Evolutionary conservation across 2,113 vertebrate species (phyloP), one percentile per base, ranked within the genome.

Genomic region (Gymnobelideus leadbeateri): DNA sequence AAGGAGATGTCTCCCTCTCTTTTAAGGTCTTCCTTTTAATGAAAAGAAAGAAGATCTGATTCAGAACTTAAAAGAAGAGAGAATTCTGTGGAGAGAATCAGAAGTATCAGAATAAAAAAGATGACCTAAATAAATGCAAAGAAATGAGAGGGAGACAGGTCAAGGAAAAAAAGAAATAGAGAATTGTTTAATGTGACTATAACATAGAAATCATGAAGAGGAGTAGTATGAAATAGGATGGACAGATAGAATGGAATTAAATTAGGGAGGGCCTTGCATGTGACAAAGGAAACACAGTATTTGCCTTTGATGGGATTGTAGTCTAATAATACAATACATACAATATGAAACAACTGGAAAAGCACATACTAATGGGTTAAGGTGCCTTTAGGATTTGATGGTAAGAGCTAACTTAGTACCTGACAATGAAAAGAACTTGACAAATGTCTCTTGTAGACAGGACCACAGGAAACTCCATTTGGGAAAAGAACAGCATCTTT

Each of bases 221-320:
- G 12, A 68, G 31, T 68, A 37, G 9, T 16, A 68, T 37, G 1
- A 68, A 57, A 37, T 3, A 37, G 12, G 31, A 37, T 68, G 31
- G 61, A 37, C 10, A 37, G 61, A 3, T 28, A 28, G 7, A 8
- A 26, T 57, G 55, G 26, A 57, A 7, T 25, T 57, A 57, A 26
- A 68, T 68, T 37, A 68, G 14, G 28, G 31, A 16, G 31, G 31
- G 12, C 4, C 31, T 37, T 47, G 0, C 43, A 84, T 37, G 91
- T 93, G 96, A 94, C 25, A 92, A 93, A 92, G 3, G 25, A 96
- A 89, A 57, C 31, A 93, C 31, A 93, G 14, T 91, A 1, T 0
- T 19, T 3, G 0, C 11, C 92, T 91, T 24, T 89, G 10, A 47
- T 11, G 8, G 26, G 26, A 3, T 7, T 31, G 12, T 47, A 12